phyloP scores from a whole-genome alignment of 2,113 vertebrate species.

The Gopherus evgoodei region DNA sequence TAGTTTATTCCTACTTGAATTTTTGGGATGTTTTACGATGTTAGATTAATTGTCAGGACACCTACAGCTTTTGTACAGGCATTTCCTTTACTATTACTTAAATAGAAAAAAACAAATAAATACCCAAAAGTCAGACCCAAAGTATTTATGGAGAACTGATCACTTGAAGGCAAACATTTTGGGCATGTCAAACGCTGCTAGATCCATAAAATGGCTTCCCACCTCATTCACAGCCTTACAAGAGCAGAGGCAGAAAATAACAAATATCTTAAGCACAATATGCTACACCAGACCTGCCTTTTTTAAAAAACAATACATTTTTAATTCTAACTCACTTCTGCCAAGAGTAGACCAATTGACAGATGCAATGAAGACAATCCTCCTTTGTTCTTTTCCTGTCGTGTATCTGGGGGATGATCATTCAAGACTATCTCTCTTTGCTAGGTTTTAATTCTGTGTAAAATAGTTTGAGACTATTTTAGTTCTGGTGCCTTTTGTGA shows the following conservation, averaged over 20 bases:
- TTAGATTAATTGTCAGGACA: not conserved
- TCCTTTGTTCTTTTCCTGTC: not conserved
- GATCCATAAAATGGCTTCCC: not conserved
- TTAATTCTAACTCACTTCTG: not conserved
- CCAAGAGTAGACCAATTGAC: not conserved
- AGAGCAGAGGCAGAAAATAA: not conserved
- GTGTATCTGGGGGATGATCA: not conserved
- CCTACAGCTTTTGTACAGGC: not conserved
- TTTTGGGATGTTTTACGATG: not conserved
- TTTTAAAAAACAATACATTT: not conserved
- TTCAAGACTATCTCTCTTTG: not conserved
- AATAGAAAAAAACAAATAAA: not conserved
- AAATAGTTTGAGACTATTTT: not conserved
- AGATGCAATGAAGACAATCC: not conserved
- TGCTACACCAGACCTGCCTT: not conserved
- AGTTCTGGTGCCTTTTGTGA: not conserved
- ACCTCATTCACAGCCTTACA: not conserved
- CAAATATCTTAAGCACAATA: not conserved
- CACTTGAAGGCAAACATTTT: not conserved
- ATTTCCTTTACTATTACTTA: not conserved
- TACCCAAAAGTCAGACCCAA: rapidly evolving
- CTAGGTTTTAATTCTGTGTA: not conserved
- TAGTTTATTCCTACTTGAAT: not conserved
- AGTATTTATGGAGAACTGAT: not conserved
- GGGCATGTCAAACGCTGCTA: not conserved